Percentiles rank a stretch among this genome's conserved stretches.
These are phyloP conservation scores for Thryonomys swinderianus DNA, from an alignment of 2,113 vertebrate genomes.

Conservation along the genomic window DNA sequence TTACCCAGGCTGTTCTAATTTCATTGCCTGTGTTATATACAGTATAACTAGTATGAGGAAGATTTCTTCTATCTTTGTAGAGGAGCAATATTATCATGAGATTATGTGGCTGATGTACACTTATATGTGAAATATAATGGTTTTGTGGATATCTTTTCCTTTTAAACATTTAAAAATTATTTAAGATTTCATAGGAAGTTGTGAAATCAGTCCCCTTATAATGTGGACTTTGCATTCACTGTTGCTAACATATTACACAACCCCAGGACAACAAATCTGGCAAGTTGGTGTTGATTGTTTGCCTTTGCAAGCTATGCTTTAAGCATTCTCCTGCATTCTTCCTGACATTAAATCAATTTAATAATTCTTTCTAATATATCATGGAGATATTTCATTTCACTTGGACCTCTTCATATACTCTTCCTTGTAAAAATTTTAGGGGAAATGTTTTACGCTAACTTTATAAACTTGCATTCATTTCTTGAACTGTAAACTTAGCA, in stretches of 20 bases:
- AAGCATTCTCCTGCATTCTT: background rate
- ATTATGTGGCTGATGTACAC: background rate
- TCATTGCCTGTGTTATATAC: background rate
- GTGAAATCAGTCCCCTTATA: background rate
- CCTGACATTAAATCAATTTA: constrained; percentile 13
- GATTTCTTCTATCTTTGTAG: background rate
- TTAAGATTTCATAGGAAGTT: background rate
- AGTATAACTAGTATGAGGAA: constrained; percentile 24
- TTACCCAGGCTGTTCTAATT: background rate
- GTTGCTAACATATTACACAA: background rate
- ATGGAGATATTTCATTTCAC: background rate
- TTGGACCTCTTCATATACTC: background rate
- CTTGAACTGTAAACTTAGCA: background rate
- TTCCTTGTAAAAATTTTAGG: background rate
- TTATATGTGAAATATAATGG: background rate
- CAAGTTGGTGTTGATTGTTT: background rate
- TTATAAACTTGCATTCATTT: background rate
- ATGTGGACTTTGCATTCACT: background rate
- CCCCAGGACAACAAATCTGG: background rate
- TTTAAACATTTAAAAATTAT: constrained; percentile 3
- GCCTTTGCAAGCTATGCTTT: background rate
- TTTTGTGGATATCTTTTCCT: background rate
- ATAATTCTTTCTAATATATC: background rate
- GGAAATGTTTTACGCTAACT: background rate
- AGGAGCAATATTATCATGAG: background rate